Conservation (phyloP, 2,888 invertebrate species). For the Odontothrips loti region DNA sequence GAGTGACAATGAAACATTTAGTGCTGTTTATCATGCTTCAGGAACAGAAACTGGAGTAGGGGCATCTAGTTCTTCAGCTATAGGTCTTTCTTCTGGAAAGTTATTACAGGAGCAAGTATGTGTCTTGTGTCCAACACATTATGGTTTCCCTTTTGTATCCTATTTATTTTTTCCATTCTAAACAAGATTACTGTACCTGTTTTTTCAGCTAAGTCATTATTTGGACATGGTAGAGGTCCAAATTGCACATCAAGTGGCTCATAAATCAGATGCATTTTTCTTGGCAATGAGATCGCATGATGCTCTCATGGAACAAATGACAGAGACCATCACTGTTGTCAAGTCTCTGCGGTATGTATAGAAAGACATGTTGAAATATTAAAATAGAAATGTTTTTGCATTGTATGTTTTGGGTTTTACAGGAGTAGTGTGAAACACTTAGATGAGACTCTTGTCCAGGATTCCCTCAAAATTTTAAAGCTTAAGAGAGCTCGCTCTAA, state of each 20-base stretch:
- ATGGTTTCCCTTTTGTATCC: background rate
- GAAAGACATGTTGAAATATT: constrained; percentile 29
- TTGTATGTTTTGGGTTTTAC: constrained; percentile 37
- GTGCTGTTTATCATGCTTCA: constrained; percentile 73
- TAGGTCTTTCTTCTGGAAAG: constrained; percentile 43
- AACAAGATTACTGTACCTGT: constrained; percentile 34
- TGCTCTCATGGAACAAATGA: constrained; percentile 92
- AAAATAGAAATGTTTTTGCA: background rate
- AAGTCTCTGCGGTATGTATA: constrained; percentile 57
- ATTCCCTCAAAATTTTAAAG: constrained; percentile 70
- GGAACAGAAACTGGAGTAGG: constrained; percentile 43
- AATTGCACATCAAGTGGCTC: constrained; percentile 86
- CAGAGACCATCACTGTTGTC: constrained; percentile 72
- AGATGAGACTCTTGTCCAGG: constrained; percentile 72
- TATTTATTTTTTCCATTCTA: constrained; percentile 30
- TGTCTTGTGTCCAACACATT: constrained; percentile 32
- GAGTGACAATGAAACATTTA: constrained; percentile 75
- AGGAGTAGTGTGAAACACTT: constrained; percentile 69
- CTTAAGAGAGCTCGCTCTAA: constrained; percentile 44
- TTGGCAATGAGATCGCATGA: constrained; percentile 98
- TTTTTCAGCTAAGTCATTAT: constrained; percentile 73
- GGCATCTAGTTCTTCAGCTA: constrained; percentile 34
- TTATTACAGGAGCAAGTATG: constrained; percentile 76
- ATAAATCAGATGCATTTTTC: constrained; percentile 95
- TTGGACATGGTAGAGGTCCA: constrained; percentile 92